Percentiles rank a stretch among this genome's conserved stretches.
Conservation (phyloP, 2,113 vertebrate genomes). For the Myiagra hebetior region DNA sequence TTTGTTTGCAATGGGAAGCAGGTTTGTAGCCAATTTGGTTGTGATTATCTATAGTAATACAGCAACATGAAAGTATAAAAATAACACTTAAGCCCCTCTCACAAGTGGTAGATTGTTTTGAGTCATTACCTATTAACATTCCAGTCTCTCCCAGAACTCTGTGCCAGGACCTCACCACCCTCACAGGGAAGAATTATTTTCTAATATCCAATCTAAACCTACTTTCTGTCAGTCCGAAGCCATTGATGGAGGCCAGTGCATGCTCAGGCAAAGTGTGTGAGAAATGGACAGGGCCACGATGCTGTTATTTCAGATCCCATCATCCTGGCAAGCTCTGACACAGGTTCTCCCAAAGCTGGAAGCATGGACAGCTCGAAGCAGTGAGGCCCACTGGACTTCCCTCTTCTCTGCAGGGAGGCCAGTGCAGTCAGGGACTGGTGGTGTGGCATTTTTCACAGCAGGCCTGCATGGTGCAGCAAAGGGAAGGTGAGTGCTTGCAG, state of each 20-base stretch:
- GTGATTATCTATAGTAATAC: not conserved
- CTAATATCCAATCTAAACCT: not conserved
- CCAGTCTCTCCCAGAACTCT: not conserved
- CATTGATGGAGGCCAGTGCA: not conserved
- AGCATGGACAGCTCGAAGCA: not conserved
- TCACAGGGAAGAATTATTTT: not conserved
- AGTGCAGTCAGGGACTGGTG: not conserved
- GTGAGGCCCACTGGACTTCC: not conserved
- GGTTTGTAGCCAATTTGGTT: not conserved
- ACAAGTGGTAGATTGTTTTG: not conserved
- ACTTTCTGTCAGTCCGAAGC: accelerated
- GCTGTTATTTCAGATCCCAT: not conserved
- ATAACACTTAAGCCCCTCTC: not conserved
- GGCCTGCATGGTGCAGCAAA: not conserved
- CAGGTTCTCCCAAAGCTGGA: not conserved
- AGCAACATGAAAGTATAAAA: not conserved
- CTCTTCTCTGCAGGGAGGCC: not conserved
- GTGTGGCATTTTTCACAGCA: not conserved
- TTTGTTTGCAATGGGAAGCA: not conserved
- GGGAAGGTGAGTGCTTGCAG: not conserved
- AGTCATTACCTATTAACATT: not conserved
- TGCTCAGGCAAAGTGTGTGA: not conserved
- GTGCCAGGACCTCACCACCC: not conserved
- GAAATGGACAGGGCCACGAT: not conserved
- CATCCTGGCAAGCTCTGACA: not conserved